These are phyloP conservation scores for Tortricodes alternella DNA, from an alignment of 2,888 invertebrate species.

Conservation along the genomic window DNA sequence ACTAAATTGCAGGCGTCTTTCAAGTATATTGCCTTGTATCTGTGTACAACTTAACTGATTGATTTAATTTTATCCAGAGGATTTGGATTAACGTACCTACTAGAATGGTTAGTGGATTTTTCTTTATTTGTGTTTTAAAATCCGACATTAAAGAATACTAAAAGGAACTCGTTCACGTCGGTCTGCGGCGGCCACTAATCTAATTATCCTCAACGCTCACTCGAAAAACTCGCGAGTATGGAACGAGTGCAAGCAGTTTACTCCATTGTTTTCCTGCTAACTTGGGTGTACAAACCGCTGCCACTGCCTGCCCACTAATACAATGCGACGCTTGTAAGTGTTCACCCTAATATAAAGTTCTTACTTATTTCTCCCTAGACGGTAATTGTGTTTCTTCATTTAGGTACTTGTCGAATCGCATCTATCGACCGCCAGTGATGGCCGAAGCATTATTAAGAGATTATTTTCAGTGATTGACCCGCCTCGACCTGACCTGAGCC, in stretches of 20 bases:
- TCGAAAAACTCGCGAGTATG: constrained; percentile 62
- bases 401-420: constrained; percentile 49
- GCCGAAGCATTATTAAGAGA: constrained; percentile 46
- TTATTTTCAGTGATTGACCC: constrained; percentile 65
- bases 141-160: constrained; percentile 41
- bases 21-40: too few relatives aligned
- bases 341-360: constrained; percentile 45
- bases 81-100: too few relatives aligned
- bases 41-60: too few relatives aligned
- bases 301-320: constrained; percentile 48
- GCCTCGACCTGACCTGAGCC: constrained; percentile 65
- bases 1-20: too few relatives aligned
- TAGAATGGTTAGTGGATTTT: constrained; percentile 37
- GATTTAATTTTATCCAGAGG: too few relatives aligned
- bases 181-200: constrained; percentile 61
- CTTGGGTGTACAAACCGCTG: constrained; percentile 37
- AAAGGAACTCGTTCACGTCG: constrained; percentile 37
- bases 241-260: constrained; percentile 56
- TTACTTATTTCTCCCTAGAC: constrained; percentile 44
- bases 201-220: constrained; percentile 67
- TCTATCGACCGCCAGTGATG: constrained; percentile 35
- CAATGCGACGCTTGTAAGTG: constrained; percentile 45
- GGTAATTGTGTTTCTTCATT: constrained; percentile 57
- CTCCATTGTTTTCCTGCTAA: constrained; percentile 55
- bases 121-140: constrained; percentile 37